Percentiles rank a stretch among this genome's conserved stretches.
Conservation (phyloP, 2,888 invertebrate species). For the Nudaria mundana region DNA sequence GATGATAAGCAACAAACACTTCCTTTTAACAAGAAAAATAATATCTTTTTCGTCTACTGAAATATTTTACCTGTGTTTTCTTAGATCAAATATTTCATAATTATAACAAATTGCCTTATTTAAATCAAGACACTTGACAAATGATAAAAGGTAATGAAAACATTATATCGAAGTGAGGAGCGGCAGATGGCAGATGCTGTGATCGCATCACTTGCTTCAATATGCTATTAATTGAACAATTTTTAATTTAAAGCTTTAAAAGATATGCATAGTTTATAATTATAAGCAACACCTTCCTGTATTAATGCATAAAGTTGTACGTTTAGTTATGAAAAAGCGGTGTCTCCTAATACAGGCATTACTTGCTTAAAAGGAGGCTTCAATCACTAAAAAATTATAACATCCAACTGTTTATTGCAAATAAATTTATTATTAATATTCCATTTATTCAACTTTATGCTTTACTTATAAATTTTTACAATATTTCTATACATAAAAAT, state of each 20-base stretch:
- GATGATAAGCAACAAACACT: slow-evolving; percentile 7
- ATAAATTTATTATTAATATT: too few relatives aligned
- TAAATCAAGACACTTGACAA: slow-evolving; percentile 6
- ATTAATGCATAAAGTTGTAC: too few relatives aligned
- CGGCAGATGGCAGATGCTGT: slow-evolving; percentile 14
- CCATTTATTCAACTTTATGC: too few relatives aligned
- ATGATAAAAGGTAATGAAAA: slow-evolving; percentile 22
- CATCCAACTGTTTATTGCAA: too few relatives aligned
- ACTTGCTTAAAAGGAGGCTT: too few relatives aligned
- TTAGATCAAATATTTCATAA: slow-evolving; percentile 1
- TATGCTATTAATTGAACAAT: slow-evolving; percentile 27
- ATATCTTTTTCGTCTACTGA: background rate
- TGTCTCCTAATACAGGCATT: too few relatives aligned
- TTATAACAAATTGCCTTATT: slow-evolving; percentile 5
- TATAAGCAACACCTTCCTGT: too few relatives aligned
- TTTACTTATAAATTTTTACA: too few relatives aligned
- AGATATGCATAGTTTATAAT: too few relatives aligned
- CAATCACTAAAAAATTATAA: too few relatives aligned
- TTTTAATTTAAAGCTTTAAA: slow-evolving; percentile 20
- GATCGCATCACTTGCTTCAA: slow-evolving; percentile 23
- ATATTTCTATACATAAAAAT: too few relatives aligned
- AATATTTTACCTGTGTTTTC: slow-evolving; percentile 2
- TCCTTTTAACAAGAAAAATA: slow-evolving; percentile 1
- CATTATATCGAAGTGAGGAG: slow-evolving; percentile 30
- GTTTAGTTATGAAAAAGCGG: too few relatives aligned